Evolutionary conservation across 2,888 invertebrate genomes (phyloP).

Genomic region (Melitaea athalia): DNA sequence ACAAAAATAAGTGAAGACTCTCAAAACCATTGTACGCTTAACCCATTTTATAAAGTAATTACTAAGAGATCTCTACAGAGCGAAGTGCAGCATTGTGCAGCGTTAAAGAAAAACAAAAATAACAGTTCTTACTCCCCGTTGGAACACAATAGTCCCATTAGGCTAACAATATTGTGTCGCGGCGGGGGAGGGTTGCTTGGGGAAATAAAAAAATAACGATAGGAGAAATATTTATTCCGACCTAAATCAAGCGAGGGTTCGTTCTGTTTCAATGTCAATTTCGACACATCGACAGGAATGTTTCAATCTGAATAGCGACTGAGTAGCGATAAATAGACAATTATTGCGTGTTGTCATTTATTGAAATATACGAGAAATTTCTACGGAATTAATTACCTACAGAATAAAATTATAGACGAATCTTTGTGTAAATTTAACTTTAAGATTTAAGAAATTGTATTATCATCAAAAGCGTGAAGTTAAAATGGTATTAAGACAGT

Average conservation of each 20-base stretch:
- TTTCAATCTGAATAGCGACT: neutral
- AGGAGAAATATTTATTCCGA: constrained; percentile 7
- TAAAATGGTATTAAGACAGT: too few species aligned
- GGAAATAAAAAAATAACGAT: neutral
- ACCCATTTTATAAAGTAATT: constrained; percentile 13
- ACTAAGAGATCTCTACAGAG: constrained; percentile 7
- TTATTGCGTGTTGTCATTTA: neutral
- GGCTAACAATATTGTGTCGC: constrained; percentile 14
- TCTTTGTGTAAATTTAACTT: too few species aligned
- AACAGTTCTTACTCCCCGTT: constrained; percentile 13
- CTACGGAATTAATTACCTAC: neutral
- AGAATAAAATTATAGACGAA: too few species aligned
- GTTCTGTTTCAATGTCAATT: neutral
- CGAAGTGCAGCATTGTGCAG: constrained; percentile 9
- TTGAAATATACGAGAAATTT: neutral
- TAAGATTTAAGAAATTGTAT: too few species aligned
- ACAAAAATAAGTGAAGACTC: neutral
- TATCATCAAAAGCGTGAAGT: too few species aligned
- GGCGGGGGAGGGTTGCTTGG: constrained; percentile 1
- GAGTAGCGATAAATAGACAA: neutral
- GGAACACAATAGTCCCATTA: constrained; percentile 19
- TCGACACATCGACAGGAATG: neutral
- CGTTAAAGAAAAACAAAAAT: constrained; percentile 7
- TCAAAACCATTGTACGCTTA: constrained; percentile 1
- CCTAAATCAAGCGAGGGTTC: neutral